Base-by-base conservation (phyloP, 1,140 invertebrate species). In the Lepidostoma basale region DNA sequence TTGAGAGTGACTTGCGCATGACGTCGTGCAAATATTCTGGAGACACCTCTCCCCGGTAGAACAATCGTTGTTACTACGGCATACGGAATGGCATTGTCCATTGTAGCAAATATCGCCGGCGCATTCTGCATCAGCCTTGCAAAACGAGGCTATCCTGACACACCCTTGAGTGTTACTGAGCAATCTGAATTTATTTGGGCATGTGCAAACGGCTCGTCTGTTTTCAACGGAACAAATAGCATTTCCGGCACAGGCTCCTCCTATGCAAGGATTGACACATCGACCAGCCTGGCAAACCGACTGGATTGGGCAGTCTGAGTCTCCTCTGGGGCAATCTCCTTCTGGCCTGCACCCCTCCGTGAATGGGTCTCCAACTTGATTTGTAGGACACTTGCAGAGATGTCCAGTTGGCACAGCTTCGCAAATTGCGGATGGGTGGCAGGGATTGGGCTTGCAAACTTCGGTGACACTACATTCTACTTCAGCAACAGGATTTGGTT, bases 81-180 rank as follows among this genome's bases (percentile, higher is more conserved):
- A 97, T 0, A 93, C 90, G 14, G 90, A 88, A 79, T 90, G 88
- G 75, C 95, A 97, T 76, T 95, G 90, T 25, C 90, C 90, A 75
- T 92, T 89, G 8, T 90, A 85, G 77, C 94, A 97, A 44, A 92
- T 81, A 66, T 89, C 88, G 59, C 88, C 89, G 16, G 85, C 83
- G 75, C 94, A 97, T 62, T 96, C 92, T 5, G 83, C 73, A 77
- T 95, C 92, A n/a, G 80, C 83, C 0, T 73, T 73, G 75, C 94
- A 97, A 20, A 80, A 77, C 30, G 85, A 84, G 2, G 87, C 80
- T 28, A 84, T 82, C 68, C 94, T 86, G 4, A 90, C 86, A 75
- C 94, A 97, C 1, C 89, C 90, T 59, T 88, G 85, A 66, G 87
- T 84, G 6, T 87, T 82, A 42, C 86, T 83, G 12, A 87, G 85